A percentile compares a stretch with the other conserved stretches of the same genome.
phyloP scores from a whole-genome alignment of 2,113 vertebrate genomes.

The Pogonocichla stellata region DNA sequence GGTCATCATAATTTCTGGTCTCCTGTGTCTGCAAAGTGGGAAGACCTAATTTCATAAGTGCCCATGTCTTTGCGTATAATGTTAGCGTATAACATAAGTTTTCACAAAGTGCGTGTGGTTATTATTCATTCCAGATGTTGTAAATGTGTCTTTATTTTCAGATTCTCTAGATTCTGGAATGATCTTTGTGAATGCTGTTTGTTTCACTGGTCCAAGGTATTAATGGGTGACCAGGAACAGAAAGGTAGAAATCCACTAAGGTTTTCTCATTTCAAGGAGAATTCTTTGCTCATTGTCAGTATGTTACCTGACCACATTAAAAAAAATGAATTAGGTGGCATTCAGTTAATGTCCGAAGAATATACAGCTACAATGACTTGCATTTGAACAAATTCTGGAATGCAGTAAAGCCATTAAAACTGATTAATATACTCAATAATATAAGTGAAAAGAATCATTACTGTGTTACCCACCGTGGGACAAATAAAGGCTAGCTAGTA shows the following conservation, averaged over 20 bases:
- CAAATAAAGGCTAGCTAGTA: neutral
- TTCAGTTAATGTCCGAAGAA: neutral
- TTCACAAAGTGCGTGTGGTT: neutral
- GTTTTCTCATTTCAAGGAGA: neutral
- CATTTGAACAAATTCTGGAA: neutral
- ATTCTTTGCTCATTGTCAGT: neutral
- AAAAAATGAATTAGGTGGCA: neutral
- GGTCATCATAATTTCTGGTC: neutral
- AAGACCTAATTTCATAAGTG: neutral
- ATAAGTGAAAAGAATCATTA: neutral
- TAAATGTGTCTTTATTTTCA: neutral
- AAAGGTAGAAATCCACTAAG: neutral
- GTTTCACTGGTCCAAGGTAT: neutral
- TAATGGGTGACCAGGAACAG: neutral
- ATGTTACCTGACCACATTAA: neutral
- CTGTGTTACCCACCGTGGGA: neutral
- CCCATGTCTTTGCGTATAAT: neutral
- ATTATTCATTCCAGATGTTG: neutral
- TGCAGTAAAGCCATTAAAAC: neutral
- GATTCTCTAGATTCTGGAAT: neutral
- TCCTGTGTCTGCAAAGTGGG: accelerated
- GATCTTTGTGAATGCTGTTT: neutral
- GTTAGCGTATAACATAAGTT: neutral
- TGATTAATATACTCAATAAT: neutral
- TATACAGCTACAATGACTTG: neutral